phyloP scores from a whole-genome alignment of 2,797 vertebrate genomes.

The Hypotaenidia okinawae region DNA sequence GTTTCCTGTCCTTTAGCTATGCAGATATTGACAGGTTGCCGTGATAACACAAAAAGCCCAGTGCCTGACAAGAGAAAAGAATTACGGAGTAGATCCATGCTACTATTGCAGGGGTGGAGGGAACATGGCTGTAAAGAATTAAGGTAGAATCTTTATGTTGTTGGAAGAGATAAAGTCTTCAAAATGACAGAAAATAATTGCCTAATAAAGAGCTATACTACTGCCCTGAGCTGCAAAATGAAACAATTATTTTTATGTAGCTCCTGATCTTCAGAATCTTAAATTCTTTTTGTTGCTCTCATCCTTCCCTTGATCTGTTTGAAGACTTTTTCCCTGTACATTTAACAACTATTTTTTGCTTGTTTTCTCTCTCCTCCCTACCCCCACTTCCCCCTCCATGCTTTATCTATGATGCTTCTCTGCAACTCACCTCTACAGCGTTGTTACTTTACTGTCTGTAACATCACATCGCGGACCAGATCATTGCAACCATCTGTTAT shows the following conservation, averaged over 20 bases:
- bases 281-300: constrained; percentile 28
- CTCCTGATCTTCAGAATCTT: neutral
- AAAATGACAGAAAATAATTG: constrained; percentile 62
- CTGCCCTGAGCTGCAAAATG: constrained; percentile 45
- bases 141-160: neutral
- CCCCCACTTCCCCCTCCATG: neutral
- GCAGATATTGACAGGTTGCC: constrained; percentile 30
- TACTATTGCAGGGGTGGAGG: neutral
- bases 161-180: constrained; percentile 37
- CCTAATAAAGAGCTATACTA: constrained; percentile 51
- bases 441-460: neutral
- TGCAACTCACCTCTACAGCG: neutral
- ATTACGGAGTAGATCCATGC: neutral
- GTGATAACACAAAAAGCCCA: constrained; percentile 1
- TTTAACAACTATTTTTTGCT: neutral
- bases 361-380: neutral
- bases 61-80: neutral
- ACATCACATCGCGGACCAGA: neutral
- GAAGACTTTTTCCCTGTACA: neutral
- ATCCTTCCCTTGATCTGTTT: constrained; percentile 19
- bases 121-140: neutral
- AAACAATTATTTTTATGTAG: constrained; percentile 52
- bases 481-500: constrained; percentile 31
- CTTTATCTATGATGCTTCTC: neutral
- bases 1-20: constrained; percentile 11